Conservation (phyloP, 2,113 vertebrate species). For the Pterocles orientalis region DNA sequence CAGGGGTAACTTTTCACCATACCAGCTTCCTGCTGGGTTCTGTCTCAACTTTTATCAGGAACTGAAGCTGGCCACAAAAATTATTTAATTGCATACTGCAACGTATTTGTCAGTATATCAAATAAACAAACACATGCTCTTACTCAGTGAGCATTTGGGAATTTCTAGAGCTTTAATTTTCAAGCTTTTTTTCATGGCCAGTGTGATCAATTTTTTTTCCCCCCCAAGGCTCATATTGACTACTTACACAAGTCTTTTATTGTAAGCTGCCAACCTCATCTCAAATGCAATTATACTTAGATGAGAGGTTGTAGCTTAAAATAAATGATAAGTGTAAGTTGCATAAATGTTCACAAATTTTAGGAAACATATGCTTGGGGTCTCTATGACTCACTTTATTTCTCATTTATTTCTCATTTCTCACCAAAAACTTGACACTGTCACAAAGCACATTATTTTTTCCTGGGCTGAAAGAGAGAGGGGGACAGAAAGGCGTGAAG, state of each 20-base stretch:
- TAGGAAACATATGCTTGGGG: neutral
- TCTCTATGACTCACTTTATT: neutral
- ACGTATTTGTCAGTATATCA: conserved; percentile 42
- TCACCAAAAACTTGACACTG: neutral
- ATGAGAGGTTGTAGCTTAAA: conserved; percentile 25
- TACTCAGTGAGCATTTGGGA: conserved; percentile 9
- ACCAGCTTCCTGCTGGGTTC: conserved; percentile 34
- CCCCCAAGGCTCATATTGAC: neutral
- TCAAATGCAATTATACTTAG: neutral
- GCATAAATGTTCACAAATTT: conserved; percentile 30
- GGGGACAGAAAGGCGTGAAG: neutral
- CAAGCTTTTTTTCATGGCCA: conserved; percentile 26
- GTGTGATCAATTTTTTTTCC: neutral
- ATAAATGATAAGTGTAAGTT: neutral
- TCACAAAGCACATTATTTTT: neutral
- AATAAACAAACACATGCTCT: conserved; percentile 57
- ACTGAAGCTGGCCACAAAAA: conserved; percentile 13
- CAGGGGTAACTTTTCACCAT: neutral
- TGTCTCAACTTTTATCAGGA: conserved; percentile 43
- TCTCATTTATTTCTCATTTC: neutral
- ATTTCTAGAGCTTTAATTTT: conserved; percentile 47
- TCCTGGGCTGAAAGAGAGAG: neutral
- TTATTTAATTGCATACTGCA: conserved; percentile 53
- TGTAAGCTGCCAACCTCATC: conserved; percentile 20
- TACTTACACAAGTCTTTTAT: neutral